Evolutionary conservation across 2,888 invertebrate genomes (phyloP).

Genomic region (Zootermopsis nevadensis): DNA sequence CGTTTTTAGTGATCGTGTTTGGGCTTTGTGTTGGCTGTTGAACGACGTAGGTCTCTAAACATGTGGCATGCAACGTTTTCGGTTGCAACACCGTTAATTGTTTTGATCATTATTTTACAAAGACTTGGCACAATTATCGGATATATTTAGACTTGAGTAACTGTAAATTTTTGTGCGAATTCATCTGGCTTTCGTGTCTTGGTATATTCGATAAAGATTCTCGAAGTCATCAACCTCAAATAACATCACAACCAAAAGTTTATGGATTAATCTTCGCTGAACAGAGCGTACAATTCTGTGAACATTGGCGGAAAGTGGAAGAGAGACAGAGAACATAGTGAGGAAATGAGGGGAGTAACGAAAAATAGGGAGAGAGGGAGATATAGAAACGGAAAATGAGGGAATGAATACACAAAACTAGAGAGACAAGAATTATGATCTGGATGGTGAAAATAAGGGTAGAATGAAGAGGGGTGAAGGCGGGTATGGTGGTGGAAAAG

Average conservation of each 20-base stretch:
- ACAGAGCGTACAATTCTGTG: slow-evolving; percentile 10
- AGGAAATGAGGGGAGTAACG: slow-evolving; percentile 19
- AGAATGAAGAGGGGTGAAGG: slow-evolving; percentile 33
- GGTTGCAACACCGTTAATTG: no score
- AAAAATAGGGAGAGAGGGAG: slow-evolving; percentile 28
- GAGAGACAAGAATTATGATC: slow-evolving; percentile 41
- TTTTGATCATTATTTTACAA: no score
- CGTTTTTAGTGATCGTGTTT: no score
- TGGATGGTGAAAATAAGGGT: slow-evolving; percentile 41
- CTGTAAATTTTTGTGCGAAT: no score
- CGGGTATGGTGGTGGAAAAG: slow-evolving; percentile 34
- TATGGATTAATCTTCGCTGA: background rate
- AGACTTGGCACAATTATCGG: no score
- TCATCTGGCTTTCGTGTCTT: no score
- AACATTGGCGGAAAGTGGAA: slow-evolving; percentile 34
- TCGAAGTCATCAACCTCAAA: background rate
- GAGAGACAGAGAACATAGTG: slow-evolving; percentile 10
- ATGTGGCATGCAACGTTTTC: no score
- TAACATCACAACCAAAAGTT: slow-evolving; percentile 12
- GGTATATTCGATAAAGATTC: no score
- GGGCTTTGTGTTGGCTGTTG: no score
- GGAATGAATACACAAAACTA: slow-evolving; percentile 32
- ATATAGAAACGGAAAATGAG: slow-evolving; percentile 17
- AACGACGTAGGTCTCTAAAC: no score
- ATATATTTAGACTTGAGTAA: no score